Base-by-base conservation (phyloP, 2,888 invertebrate genomes). In the Pyrrhia umbra region DNA sequence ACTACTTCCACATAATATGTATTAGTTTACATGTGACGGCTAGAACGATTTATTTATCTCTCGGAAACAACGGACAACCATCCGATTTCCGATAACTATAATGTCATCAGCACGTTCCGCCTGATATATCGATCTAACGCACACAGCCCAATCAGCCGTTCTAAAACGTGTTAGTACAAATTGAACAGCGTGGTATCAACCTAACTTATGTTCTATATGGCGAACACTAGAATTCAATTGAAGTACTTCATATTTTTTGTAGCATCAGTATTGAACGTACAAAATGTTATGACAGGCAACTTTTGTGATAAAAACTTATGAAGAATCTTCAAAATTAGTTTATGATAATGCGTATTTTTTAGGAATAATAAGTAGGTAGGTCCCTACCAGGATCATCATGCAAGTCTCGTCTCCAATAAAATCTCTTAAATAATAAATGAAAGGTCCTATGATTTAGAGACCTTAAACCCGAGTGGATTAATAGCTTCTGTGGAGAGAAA, bases 81-180 rank as follows among this genome's bases (percentile, higher is more conserved):
- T 42, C 10, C 23, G 9, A 50, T 72, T 46, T 21, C 20, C 65
- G 51, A 51, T 51, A 65, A 65, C 65, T 51, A 40, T 25, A 50
- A 30, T 21, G 20, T 51, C 39, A 37, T 25, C 39, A 42, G 39
- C n/a, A 59, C 39, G n/a, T 42, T 18, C 23, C 51, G 46, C 37
- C 16, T 39, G 21, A 21, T 75, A 21, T 75, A 69, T 69, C 25
- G 68, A 69, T 69, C 43, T 9, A 6, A 39, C 68, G 42, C 46
- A 39, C 37, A 13, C 42, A 27, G 60, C 18, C 23, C 69, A 34
- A 13, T 37, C 30, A 20, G 25, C 13, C 34, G n/a, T n/a, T n/a
- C 21, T 25, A 52, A 56, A 58, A 49, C 20, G 23, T 25, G 43
- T 60, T 27, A 54, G 15, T 50, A 43, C 50, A 54, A 61, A 69